Evolutionary conservation across 2,113 vertebrate genomes (phyloP), one percentile per base, ranked within the genome.

Genomic region (Coptodon bakossiorum): DNA sequence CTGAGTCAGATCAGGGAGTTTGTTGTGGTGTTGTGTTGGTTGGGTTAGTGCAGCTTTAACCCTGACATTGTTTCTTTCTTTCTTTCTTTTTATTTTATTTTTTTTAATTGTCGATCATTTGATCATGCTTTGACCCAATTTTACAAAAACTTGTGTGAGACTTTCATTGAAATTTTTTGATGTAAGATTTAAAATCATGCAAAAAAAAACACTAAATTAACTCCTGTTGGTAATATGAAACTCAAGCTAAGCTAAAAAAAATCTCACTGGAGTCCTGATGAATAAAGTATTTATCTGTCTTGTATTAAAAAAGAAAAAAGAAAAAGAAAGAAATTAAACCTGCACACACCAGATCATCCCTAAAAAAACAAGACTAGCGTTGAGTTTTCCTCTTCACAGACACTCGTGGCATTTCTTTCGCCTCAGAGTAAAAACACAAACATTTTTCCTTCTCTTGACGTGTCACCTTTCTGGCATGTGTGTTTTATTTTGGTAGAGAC

Each of bases 221-320:
- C 68, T 45, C 13, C 0, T 45, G 13, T 45, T 1, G 38, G 0
- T 45, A 29, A 45, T 0, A 7, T 45, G 68, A 53, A 9, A 53
- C 7, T 9, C 19, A 9, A 9, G 4, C 48, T 4, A 52, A 19
- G 48, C 48, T 48, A 10, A 11, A 40, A 50, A 31, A 43, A 45
- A 6, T 24, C 36, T 24, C 13, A 0, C 7, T 73, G 66, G n/a
- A 24, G 22, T 38, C 5, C 5, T 14, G 63, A 40, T 24, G 66
- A 71, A 16, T 16, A 3, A 73, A 45, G 4, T 17, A 48, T 73
- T 48, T 29, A 2, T 48, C 3, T 10, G 24, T 48, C 6, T 29
- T 76, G 3, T 11, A 0, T 29, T 76, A 1, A 11, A 29, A 29
- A 45, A 27, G 31, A 43, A 43, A 43, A 12, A 12, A 40, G 6